These are phyloP conservation scores for Hyphantria cunea DNA, from an alignment of 1,140 invertebrate genomes.

Conservation along the genomic window DNA sequence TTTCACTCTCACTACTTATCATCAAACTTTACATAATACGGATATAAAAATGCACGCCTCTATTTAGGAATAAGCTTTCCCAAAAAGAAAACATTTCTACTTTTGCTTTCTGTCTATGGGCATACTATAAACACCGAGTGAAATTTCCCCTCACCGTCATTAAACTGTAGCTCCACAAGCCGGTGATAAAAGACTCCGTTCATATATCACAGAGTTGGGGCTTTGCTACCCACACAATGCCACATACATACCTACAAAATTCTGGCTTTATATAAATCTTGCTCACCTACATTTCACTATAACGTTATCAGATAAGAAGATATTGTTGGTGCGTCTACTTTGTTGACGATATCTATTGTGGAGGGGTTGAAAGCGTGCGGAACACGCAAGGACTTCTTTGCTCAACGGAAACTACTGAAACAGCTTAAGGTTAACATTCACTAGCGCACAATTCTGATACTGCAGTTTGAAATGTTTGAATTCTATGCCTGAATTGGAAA, in stretches of 20 bases:
- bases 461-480: no score
- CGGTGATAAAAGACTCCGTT: neutral
- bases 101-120: constrained; percentile 3
- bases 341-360: constrained; percentile 7
- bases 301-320: constrained; percentile 13
- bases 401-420: constrained; percentile 1
- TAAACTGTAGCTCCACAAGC: neutral
- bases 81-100: neutral
- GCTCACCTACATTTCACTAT: neutral
- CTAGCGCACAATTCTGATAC: no score
- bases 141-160: neutral
- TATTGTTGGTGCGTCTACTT: constrained; percentile 14
- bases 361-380: constrained; percentile 2
- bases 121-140: neutral
- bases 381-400: constrained; percentile 7
- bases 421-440: no score
- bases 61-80: neutral
- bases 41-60: no score
- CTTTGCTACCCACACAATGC: neutral
- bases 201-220: neutral
- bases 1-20: no score
- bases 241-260: neutral
- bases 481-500: no score
- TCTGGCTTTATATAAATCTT: constrained; percentile 4
- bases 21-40: no score